Evolutionary conservation across 2,888 invertebrate genomes (phyloP).

Genomic region (Cheilosia grossa): DNA sequence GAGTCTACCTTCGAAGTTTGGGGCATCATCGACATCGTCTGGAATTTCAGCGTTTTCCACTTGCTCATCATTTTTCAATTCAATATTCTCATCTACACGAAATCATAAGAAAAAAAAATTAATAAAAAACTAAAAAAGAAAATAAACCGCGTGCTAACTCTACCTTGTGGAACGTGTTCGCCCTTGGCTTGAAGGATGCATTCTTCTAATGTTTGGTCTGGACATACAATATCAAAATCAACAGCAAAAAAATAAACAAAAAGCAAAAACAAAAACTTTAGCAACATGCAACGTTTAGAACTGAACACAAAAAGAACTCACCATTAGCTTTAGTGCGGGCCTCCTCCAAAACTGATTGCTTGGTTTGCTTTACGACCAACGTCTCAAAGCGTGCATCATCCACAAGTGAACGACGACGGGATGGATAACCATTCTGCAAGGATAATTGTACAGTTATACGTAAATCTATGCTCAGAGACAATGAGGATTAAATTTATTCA

Average conservation of each 20-base stretch:
- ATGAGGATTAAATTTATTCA: constrained; percentile 45
- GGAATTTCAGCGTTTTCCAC: constrained; percentile 78
- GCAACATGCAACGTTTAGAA: constrained; percentile 66
- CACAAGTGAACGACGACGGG: constrained; percentile 96
- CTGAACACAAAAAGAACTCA: constrained; percentile 83
- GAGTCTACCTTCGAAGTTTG: constrained; percentile 83
- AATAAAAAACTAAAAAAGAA: constrained; percentile 13
- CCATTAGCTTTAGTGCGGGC: constrained; percentile 94
- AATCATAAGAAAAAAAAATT: constrained; percentile 80
- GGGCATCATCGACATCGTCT: constrained; percentile 78
- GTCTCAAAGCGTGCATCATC: constrained; percentile 99
- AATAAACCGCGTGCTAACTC: not conserved
- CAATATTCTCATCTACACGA: constrained; percentile 83
- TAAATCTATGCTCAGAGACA: not conserved
- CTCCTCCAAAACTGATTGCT: constrained; percentile 95
- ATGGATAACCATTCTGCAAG: constrained; percentile 97
- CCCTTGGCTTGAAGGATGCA: constrained; percentile 85
- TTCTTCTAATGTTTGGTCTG: constrained; percentile 88
- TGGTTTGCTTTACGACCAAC: constrained; percentile 96
- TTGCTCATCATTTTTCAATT: constrained; percentile 81
- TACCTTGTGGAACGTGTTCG: constrained; percentile 79
- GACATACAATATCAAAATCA: constrained; percentile 74
- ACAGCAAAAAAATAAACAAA: constrained; percentile 68
- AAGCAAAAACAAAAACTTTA: constrained; percentile 72
- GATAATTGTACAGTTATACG: constrained; percentile 35